phyloP scores from a whole-genome alignment of 2,113 vertebrate genomes.

The Condylura cristata region DNA sequence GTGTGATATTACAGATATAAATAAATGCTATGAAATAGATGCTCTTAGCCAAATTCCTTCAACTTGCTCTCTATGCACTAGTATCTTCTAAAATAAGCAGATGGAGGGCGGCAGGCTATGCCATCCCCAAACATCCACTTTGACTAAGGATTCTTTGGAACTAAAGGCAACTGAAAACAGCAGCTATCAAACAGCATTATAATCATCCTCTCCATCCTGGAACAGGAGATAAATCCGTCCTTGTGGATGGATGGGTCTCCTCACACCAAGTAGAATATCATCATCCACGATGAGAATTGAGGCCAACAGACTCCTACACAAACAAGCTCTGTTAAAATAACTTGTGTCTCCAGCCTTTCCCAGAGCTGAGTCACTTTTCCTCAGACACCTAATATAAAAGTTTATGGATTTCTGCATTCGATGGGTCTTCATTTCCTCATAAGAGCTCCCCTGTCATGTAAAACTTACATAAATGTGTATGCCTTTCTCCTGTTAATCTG shows the following conservation, averaged over 20 bases:
- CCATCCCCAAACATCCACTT: background rate
- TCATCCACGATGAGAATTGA: background rate
- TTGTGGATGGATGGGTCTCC: background rate
- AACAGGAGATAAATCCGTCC: background rate
- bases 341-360: background rate
- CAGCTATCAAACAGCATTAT: background rate
- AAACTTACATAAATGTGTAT: background rate
- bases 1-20: background rate
- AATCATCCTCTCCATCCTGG: background rate
- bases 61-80: background rate
- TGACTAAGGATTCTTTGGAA: background rate
- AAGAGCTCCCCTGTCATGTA: background rate
- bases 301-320: background rate
- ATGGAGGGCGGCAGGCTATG: background rate
- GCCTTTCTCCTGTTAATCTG: background rate
- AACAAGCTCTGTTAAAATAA: background rate
- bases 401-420: background rate
- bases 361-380: background rate
- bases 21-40: background rate
- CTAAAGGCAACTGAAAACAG: background rate
- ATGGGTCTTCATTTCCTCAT: background rate
- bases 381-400: background rate
- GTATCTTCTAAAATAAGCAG: background rate
- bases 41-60: background rate
- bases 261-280: background rate